Evolutionary conservation across 1,140 invertebrate species (phyloP).

Genomic region (Arctopsyche grandis): DNA sequence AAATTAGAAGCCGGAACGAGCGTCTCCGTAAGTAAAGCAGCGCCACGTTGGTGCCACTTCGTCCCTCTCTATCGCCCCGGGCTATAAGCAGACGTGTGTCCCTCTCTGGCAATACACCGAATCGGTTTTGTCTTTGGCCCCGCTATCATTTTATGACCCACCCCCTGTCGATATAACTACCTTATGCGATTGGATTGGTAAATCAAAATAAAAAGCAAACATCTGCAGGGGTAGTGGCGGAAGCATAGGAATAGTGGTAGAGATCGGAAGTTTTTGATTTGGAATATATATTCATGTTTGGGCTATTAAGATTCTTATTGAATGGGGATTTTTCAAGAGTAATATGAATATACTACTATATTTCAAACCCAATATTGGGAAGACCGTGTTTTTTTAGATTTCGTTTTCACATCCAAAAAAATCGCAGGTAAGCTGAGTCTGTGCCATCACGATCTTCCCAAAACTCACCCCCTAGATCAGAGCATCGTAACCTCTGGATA

Average conservation of each 20-base stretch:
- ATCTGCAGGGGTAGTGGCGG: background rate
- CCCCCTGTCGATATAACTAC: slow-evolving; percentile 37
- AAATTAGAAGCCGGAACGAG: slow-evolving; percentile 42
- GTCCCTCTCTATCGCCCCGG: background rate
- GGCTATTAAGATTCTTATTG: no score
- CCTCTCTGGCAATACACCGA: background rate
- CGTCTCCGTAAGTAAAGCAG: slow-evolving; percentile 4
- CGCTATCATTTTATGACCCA: slow-evolving; percentile 46
- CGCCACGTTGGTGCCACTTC: background rate
- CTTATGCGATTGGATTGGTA: slow-evolving; percentile 49
- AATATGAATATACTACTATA: no score
- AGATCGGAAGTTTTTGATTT: background rate
- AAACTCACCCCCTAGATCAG: no score
- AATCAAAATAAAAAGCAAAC: slow-evolving; percentile 50
- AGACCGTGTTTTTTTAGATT: no score
- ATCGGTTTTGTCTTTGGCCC: slow-evolving; percentile 40
- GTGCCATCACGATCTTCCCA: no score
- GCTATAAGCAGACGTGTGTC: background rate
- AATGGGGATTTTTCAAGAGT: no score
- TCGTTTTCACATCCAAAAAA: no score
- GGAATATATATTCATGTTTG: no score
- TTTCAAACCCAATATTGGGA: no score
- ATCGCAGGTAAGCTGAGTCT: no score
- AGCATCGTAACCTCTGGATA: no score
- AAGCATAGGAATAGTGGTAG: no score